Percentiles rank a stretch among this genome's conserved stretches.
Conservation (phyloP, 2,113 vertebrate species). For the Passer montanus region DNA sequence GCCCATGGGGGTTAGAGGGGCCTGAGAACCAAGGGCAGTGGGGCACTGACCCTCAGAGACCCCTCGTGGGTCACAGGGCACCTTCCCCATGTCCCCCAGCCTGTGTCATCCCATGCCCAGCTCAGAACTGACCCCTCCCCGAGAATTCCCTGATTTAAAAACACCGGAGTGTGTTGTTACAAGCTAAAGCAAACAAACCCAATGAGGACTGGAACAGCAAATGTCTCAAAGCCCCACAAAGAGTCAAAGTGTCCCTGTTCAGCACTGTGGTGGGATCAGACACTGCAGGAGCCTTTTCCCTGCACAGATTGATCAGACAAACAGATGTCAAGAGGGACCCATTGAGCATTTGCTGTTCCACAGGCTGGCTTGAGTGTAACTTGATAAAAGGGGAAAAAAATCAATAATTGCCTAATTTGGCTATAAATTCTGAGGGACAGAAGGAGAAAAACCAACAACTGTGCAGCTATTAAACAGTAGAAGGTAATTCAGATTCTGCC, state of each 20-base stretch:
- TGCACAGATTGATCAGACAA: not conserved
- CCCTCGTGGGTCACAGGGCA: not conserved
- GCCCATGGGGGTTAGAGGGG: not conserved
- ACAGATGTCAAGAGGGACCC: conserved; percentile 32
- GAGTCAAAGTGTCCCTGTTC: not conserved
- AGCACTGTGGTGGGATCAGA: not conserved
- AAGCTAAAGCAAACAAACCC: not conserved
- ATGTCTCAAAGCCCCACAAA: not conserved
- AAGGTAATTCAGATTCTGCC: not conserved
- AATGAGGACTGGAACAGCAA: not conserved
- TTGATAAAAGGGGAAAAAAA: not conserved
- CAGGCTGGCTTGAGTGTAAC: not conserved
- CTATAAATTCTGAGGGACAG: not conserved
- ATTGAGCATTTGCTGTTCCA: not conserved
- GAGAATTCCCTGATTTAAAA: not conserved
- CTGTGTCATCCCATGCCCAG: not conserved
- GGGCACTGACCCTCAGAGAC: not conserved
- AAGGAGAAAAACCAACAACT: not conserved
- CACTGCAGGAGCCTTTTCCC: not conserved
- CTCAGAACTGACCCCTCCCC: not conserved
- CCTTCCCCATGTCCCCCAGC: rapidly evolving
- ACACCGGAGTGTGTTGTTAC: not conserved
- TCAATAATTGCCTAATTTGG: conserved; percentile 6
- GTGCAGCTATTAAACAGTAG: not conserved
- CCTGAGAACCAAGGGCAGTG: too few relatives aligned